Percentiles rank a stretch among this genome's conserved stretches.
Conservation (phyloP, 2,113 vertebrate species). For the Aegotheles bennettii region DNA sequence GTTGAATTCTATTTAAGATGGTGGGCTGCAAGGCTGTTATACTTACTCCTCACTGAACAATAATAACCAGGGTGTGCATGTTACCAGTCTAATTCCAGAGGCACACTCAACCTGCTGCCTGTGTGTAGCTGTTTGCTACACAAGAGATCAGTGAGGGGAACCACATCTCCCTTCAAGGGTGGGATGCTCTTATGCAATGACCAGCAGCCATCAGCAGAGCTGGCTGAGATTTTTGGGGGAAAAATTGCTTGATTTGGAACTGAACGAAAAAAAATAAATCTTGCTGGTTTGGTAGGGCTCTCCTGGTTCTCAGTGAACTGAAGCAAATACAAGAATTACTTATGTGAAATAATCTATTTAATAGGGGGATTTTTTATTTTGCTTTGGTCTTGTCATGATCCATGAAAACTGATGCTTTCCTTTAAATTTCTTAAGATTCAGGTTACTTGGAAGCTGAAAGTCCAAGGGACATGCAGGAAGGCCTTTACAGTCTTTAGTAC, state of each 20-base stretch:
- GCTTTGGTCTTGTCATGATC: background rate
- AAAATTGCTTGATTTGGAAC: background rate
- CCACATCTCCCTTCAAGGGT: background rate
- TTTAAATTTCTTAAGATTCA: background rate
- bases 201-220: background rate
- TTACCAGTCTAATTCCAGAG: background rate
- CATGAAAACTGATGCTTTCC: background rate
- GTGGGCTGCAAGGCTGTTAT: background rate
- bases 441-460: background rate
- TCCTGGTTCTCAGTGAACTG: background rate
- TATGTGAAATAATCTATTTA: background rate
- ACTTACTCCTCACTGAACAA: background rate
- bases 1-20: background rate
- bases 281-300: background rate
- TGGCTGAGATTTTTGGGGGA: background rate
- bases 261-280: too few relatives aligned
- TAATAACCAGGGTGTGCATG: background rate
- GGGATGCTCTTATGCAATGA: background rate
- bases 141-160: background rate
- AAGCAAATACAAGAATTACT: background rate
- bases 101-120: background rate
- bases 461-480: background rate
- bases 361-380: background rate
- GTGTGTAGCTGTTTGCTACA: fast-evolving
- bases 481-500: background rate